A percentile compares a stretch with the other conserved stretches of the same genome.
Evolutionary conservation across 2,888 invertebrate species (phyloP).

Genomic region (Micoletzkya japonica): DNA sequence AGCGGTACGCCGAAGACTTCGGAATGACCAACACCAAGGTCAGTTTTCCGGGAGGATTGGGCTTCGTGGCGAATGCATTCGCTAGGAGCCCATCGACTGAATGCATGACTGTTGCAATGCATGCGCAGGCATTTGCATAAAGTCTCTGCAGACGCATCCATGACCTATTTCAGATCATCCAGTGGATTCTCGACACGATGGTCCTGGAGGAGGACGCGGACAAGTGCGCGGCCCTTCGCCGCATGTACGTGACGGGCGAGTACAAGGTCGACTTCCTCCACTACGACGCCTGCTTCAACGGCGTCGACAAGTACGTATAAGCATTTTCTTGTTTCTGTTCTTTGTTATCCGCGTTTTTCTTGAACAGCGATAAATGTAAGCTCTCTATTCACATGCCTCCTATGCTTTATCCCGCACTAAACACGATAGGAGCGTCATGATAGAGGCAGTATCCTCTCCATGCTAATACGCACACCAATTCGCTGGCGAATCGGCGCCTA

Average conservation of each 20-base stretch:
- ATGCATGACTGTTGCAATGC: no score
- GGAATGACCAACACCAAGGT: conserved; percentile 46
- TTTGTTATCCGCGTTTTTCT: no score
- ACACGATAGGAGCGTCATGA: no score
- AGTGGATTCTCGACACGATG: conserved; percentile 46
- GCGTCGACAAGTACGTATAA: conserved; percentile 34
- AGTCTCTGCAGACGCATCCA: not conserved
- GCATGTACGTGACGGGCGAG: conserved; percentile 47
- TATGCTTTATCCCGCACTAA: no score
- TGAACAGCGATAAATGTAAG: no score
- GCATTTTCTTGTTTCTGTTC: not conserved
- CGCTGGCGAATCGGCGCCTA: no score
- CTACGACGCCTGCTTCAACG: conserved; percentile 51
- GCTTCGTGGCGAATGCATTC: no score
- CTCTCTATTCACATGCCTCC: no score
- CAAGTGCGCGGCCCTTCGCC: conserved; percentile 40
- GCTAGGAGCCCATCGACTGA: no score
- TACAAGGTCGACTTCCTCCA: conserved; percentile 52
- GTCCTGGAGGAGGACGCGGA: conserved; percentile 34
- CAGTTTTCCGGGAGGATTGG: not conserved
- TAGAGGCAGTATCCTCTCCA: no score
- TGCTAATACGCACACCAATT: no score
- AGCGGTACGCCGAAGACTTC: conserved; percentile 68
- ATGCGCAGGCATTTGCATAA: not conserved
- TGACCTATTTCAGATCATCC: conserved; percentile 34